A percentile compares a stretch with the other conserved stretches of the same genome.
Conservation (phyloP, 2,888 invertebrate genomes). For the Myopa tessellatipennis region DNA sequence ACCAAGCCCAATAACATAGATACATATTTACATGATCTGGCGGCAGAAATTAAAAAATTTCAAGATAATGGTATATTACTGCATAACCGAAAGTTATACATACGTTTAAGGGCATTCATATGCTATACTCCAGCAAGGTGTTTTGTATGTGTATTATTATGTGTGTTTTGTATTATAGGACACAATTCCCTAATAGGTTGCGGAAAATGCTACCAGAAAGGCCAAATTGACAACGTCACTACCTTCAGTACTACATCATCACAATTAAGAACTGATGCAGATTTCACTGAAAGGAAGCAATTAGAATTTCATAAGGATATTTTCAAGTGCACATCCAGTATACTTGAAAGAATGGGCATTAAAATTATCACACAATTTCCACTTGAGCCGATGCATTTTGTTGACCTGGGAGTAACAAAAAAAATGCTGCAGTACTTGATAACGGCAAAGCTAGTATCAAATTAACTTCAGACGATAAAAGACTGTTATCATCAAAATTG, state of each 20-base stretch:
- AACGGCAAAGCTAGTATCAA: too few species aligned
- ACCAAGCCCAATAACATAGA: background rate
- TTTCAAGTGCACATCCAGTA: background rate
- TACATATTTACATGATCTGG: background rate
- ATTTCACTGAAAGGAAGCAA: background rate
- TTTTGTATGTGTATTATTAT: slow-evolving; percentile 5
- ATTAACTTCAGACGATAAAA: too few species aligned
- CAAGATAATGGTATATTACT: background rate
- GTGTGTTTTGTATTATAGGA: slow-evolving; percentile 2
- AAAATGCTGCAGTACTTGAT: slow-evolving; percentile 13
- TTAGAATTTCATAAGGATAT: background rate
- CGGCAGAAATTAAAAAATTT: background rate
- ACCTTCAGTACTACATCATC: background rate
- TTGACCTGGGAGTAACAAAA: slow-evolving; percentile 28
- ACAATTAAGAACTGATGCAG: slow-evolving; percentile 1
- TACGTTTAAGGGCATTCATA: background rate
- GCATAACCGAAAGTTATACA: background rate
- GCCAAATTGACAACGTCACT: background rate
- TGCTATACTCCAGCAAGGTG: slow-evolving; percentile 15
- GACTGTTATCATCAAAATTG: too few species aligned
- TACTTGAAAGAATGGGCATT: slow-evolving; percentile 8
- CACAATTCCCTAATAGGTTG: slow-evolving; percentile 10
- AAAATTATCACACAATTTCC: slow-evolving; percentile 33
- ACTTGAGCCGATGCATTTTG: slow-evolving; percentile 29
- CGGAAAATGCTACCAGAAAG: slow-evolving; percentile 9